Base-by-base conservation (phyloP, 2,113 vertebrate species). In the Gambusia affinis region DNA sequence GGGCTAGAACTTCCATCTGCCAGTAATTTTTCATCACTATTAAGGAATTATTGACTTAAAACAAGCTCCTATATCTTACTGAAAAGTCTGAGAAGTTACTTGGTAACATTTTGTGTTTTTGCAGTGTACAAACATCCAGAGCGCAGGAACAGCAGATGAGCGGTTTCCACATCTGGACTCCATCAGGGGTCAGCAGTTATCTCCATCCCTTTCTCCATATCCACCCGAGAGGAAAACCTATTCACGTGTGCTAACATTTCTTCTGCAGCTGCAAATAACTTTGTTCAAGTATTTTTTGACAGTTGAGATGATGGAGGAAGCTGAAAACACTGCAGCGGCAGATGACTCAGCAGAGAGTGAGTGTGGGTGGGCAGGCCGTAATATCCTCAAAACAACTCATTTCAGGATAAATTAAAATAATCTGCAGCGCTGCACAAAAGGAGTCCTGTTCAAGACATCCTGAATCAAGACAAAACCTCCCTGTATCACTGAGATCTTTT, bases 331-430 rank as follows among this genome's bases (percentile, higher is more conserved):
- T 70, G 60, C 80, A 64, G 60, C 8, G 51, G 81, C 77, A 62
- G 74, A 44, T 86, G 75, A 66, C 60, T 85, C 47, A 88, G 88
- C 90, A 44, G 60, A 65, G 61, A 72, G n/a, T 0, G 60, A 67
- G 44, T 76, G 44, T 57, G 57, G 51, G 65, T 68, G 67, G 70
- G 69, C 73, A 44, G 2, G 65, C 30, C 12, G 31, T 57, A 68
- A 76, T 78, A 69, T 61, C 74, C 76, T 76, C 70, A 76, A 75
- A 86, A 79, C 74, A 85, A 72, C 78, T 85, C 82, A 87, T 92
- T 19, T 89, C 85, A 66, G 78, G 80, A 76, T 76, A 87, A 84
- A 88, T 81, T 72, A 82, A 88, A 90, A 88, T 82, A 87, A 90
- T 82, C 73, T 65, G 63, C 70, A 70, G 67, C 3, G 4, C n/a